Evolutionary conservation across 2,888 invertebrate genomes (phyloP), one percentile per base, ranked within the genome.

Genomic region (Scotopteryx bipunctaria): DNA sequence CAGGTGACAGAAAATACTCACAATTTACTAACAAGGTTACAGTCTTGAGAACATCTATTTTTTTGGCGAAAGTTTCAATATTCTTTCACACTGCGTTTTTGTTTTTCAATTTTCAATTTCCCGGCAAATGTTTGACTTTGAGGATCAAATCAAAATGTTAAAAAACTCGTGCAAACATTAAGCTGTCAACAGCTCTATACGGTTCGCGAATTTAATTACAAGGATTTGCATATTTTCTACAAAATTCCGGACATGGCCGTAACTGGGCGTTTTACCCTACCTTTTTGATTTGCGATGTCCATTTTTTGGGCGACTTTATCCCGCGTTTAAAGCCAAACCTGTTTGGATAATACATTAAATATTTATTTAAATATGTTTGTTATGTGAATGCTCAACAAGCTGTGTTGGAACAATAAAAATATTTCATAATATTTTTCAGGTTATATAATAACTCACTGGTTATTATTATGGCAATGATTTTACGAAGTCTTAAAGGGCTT

Each of bases 181-280:
- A 76, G 71, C 69, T 67, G 76, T 69, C 70, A 71, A 73, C 77
- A 70, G 63, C 71, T 69, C 76, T 76, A 78, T 73, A 74, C 71
- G 73, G 73, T 67, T 68, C 63, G 62, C 61, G 65, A 71, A 83
- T 83, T 84, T 83, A 82, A 86, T 84, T 81, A 81, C 71, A 57
- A 40, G 69, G 69, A 85, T 85, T 84, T 79, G 79, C 84, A 86
- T 85, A 81, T 78, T 81, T 76, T 67, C 72, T 67, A 61, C 63
- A 67, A 71, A 71, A 69, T 57, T 62, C 65, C 58, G 64, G 63
- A 68, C 64, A 63, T 59, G 67, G 65, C 49, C 68, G 69, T 66
- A 67, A 69, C 66, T 55, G 72, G 64, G 41, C 64, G 58, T 63
- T 74, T 73, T 69, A 72, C 70, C 70, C 71, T 70, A 69, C 73